These are phyloP conservation scores for Dendrocincla tyrannina DNA, from an alignment of 2,797 vertebrate species.

Conservation along the genomic window DNA sequence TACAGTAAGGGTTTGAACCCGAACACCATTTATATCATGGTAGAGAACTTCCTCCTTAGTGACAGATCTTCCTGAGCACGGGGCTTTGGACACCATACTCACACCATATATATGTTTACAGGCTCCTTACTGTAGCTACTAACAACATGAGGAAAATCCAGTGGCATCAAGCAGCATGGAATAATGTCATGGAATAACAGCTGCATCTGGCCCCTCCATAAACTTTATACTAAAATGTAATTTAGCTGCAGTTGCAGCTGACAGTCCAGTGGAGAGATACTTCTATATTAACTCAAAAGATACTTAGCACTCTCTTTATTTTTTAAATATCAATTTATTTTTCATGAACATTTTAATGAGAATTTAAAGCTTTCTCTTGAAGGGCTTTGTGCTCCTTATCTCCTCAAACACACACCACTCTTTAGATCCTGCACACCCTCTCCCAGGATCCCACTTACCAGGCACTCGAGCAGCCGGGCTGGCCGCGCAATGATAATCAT, in stretches of 20 bases:
- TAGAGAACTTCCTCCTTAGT: neutral
- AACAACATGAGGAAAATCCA: neutral
- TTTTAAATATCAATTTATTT: neutral
- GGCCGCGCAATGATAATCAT: constrained; percentile 97
- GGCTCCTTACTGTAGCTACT: neutral
- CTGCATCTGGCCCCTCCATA: neutral
- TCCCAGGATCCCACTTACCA: constrained; percentile 80
- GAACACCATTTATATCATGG: neutral
- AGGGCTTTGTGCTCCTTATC: neutral
- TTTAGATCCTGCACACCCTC: neutral
- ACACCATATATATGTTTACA: neutral
- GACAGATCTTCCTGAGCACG: neutral
- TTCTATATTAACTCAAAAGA: neutral
- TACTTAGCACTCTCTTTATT: neutral
- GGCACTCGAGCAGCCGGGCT: constrained; percentile 92
- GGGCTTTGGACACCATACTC: rapidly evolving
- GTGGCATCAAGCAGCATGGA: neutral
- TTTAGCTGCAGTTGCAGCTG: neutral
- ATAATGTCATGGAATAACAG: neutral
- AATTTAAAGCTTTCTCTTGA: neutral
- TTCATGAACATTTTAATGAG: neutral
- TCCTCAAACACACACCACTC: neutral
- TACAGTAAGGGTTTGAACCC: neutral
- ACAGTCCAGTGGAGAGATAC: neutral
- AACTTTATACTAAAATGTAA: neutral